phyloP scores from a whole-genome alignment of 2,888 invertebrate genomes.

The Mycogona germanica region DNA sequence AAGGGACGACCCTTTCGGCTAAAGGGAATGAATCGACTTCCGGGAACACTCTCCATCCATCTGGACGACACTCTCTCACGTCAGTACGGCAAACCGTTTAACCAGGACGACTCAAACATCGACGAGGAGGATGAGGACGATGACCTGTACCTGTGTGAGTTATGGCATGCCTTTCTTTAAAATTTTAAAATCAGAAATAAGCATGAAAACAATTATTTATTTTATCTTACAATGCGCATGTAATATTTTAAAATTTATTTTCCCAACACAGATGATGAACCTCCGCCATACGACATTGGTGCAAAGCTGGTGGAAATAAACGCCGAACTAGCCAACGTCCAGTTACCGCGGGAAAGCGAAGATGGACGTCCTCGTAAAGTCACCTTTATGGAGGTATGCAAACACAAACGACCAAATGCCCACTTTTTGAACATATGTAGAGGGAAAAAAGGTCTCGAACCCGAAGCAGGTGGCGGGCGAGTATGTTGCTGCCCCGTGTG shows the following conservation, averaged over 20 bases:
- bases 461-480: not conserved
- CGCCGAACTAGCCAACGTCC: not conserved
- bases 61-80: no score
- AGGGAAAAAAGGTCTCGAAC: no score
- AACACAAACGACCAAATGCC: no score
- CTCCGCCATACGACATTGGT: conserved; percentile 5
- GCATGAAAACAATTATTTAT: not conserved
- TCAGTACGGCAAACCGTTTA: no score
- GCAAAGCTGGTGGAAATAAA: conserved; percentile 10
- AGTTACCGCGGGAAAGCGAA: conserved; percentile 1
- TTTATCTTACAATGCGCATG: not conserved
- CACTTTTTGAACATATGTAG: no score
- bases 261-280: conserved; percentile 12
- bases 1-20: no score
- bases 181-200: not conserved
- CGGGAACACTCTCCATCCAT: no score
- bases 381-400: conserved; percentile 1
- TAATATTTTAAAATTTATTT: not conserved
- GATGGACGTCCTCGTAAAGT: conserved; percentile 11
- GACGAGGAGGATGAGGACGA: not conserved
- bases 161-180: not conserved
- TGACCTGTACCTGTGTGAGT: not conserved
- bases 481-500: no score
- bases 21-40: no score
- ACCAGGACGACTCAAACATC: not conserved